Evolutionary conservation across 2,797 vertebrate species (phyloP).

Genomic region (Smutsia gigantea): DNA sequence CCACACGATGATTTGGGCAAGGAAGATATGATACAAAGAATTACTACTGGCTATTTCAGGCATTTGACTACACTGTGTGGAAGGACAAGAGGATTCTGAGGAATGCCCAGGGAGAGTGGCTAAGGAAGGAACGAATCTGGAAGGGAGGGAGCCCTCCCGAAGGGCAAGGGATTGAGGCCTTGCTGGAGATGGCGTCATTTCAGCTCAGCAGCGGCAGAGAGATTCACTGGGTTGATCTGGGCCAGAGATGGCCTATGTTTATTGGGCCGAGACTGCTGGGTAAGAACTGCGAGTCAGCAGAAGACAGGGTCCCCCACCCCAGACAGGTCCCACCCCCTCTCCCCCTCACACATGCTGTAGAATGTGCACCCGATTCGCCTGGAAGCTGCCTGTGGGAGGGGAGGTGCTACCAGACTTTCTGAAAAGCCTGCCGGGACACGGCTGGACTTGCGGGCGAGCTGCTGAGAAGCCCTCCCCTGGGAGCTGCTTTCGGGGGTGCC

Average conservation of each 20-base stretch:
- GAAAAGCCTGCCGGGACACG: background rate
- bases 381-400: background rate
- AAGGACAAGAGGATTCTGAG: background rate
- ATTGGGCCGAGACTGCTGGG: background rate
- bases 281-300: background rate
- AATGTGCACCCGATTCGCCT: rapidly evolving
- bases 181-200: background rate
- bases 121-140: background rate
- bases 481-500: background rate
- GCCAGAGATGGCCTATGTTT: background rate
- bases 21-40: background rate
- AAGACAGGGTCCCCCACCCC: background rate
- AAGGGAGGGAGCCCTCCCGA: background rate
- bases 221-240: background rate
- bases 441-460: background rate
- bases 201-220: background rate
- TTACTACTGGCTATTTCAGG: background rate
- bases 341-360: background rate
- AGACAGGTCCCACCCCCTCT: rapidly evolving
- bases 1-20: background rate
- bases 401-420: background rate
- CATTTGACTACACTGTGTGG: background rate
- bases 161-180: background rate
- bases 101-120: background rate
- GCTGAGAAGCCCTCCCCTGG: background rate